Percentiles rank a stretch among this genome's conserved stretches.
phyloP scores from a whole-genome alignment of 2,113 vertebrate species.

The Notarius quadriscutis region DNA sequence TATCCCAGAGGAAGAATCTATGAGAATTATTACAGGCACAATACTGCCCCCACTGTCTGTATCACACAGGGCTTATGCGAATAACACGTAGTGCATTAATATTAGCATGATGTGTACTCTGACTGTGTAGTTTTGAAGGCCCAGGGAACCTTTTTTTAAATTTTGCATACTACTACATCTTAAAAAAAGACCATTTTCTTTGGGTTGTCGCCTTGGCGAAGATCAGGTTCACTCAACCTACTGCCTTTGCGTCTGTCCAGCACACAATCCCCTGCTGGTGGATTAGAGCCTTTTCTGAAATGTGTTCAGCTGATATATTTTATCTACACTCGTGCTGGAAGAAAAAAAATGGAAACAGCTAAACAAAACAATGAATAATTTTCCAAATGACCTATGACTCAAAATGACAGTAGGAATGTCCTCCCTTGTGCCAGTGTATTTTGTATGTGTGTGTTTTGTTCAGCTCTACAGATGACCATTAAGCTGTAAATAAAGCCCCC shows the following conservation, averaged over 20 bases:
- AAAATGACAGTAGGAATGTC: conserved; percentile 40
- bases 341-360: conserved; percentile 39
- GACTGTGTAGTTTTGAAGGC: background rate
- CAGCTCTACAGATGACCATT: conserved; percentile 53
- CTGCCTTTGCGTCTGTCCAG: conserved; percentile 21
- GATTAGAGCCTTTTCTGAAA: conserved; percentile 50
- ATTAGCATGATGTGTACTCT: conserved; percentile 5
- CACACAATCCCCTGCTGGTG: conserved; percentile 9
- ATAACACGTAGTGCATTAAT: background rate
- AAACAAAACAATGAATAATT: conserved; percentile 40
- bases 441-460: conserved; percentile 33
- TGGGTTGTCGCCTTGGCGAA: conserved; percentile 10
- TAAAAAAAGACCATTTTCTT: conserved; percentile 49
- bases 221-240: conserved; percentile 49
- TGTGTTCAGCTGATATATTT: conserved; percentile 40
- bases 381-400: conserved; percentile 38
- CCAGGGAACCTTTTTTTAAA: conserved; percentile 4
- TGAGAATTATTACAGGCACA: conserved; percentile 42
- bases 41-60: conserved; percentile 30
- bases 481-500: conserved; percentile 58
- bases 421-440: conserved; percentile 18
- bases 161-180: background rate
- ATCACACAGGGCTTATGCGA: conserved; percentile 30
- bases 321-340: conserved; percentile 33
- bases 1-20: conserved; percentile 48